These are phyloP conservation scores for Dreissena rostriformis DNA, from an alignment of 1,140 invertebrate genomes.

Conservation along the genomic window DNA sequence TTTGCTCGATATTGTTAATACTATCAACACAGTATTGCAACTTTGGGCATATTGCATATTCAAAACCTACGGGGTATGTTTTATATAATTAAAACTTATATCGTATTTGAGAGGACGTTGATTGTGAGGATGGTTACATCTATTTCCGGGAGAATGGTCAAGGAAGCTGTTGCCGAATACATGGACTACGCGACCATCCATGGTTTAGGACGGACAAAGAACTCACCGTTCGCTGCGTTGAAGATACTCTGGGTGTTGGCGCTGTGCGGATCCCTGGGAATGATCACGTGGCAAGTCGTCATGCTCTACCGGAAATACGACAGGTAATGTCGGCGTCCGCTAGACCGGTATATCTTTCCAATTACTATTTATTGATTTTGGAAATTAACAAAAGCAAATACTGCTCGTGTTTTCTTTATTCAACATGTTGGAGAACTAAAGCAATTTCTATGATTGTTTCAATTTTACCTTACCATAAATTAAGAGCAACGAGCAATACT, in stretches of 20 bases:
- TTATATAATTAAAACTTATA: too few relatives aligned
- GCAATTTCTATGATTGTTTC: not conserved
- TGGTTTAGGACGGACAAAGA: slow-evolving; percentile 7
- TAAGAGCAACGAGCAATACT: not conserved
- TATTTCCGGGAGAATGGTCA: not conserved
- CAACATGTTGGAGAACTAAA: not conserved
- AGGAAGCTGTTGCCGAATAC: slow-evolving; percentile 1
- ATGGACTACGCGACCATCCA: slow-evolving; percentile 24
- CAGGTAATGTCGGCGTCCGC: slow-evolving; percentile 4
- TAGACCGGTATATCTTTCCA: too few relatives aligned
- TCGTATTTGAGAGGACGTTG: too few relatives aligned
- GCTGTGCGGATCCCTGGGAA: not conserved
- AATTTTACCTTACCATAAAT: not conserved
- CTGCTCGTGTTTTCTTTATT: too few relatives aligned
- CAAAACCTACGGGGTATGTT: too few relatives aligned
- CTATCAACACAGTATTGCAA: too few relatives aligned
- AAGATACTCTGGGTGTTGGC: slow-evolving; percentile 37
- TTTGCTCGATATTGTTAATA: too few relatives aligned
- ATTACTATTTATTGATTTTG: too few relatives aligned
- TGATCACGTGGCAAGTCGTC: slow-evolving; percentile 30
- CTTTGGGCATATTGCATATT: too few relatives aligned
- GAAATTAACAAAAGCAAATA: too few relatives aligned
- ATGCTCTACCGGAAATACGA: slow-evolving; percentile 9
- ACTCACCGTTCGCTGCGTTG: not conserved
- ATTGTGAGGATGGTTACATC: too few relatives aligned